Percentiles rank a stretch among this genome's conserved stretches.
These are phyloP conservation scores for Esox lucius DNA, from an alignment of 2,797 vertebrate genomes.

Conservation along the genomic window DNA sequence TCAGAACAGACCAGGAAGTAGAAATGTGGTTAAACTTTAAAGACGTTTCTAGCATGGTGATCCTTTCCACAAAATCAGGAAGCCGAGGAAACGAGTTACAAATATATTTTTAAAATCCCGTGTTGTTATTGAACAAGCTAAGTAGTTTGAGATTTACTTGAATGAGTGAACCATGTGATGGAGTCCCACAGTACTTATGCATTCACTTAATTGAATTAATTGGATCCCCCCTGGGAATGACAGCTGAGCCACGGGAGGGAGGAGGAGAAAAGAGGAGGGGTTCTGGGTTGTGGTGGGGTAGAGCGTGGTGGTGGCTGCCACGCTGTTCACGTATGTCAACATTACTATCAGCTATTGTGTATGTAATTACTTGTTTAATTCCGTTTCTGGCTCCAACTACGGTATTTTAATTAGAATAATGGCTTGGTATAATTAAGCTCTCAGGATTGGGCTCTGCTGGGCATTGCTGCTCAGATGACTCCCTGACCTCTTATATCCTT, in stretches of 20 bases:
- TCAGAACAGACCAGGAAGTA: neutral
- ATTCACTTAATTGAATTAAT: slow-evolving; percentile 75
- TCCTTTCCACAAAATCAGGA: neutral
- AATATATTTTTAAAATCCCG: neutral
- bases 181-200: slow-evolving; percentile 69
- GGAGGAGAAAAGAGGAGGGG: slow-evolving; percentile 56
- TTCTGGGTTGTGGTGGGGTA: slow-evolving; percentile 6
- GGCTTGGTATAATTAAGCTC: slow-evolving; percentile 3
- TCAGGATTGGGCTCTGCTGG: slow-evolving; percentile 7
- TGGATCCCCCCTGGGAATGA: slow-evolving; percentile 69
- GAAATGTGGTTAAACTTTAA: neutral
- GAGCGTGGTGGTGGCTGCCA: slow-evolving; percentile 20
- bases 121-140: slow-evolving; percentile 31
- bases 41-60: neutral
- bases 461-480: slow-evolving; percentile 15
- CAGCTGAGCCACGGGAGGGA: slow-evolving; percentile 47
- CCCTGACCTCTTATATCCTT: slow-evolving; percentile 56
- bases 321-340: slow-evolving; percentile 49
- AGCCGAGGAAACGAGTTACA: neutral
- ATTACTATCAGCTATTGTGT: slow-evolving; percentile 31
- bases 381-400: slow-evolving; percentile 35
- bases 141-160: slow-evolving; percentile 17
- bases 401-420: slow-evolving; percentile 9
- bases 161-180: neutral
- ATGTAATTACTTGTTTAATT: slow-evolving; percentile 39